These are phyloP conservation scores for Diploptera punctata DNA, from an alignment of 2,888 invertebrate species.

Conservation along the genomic window DNA sequence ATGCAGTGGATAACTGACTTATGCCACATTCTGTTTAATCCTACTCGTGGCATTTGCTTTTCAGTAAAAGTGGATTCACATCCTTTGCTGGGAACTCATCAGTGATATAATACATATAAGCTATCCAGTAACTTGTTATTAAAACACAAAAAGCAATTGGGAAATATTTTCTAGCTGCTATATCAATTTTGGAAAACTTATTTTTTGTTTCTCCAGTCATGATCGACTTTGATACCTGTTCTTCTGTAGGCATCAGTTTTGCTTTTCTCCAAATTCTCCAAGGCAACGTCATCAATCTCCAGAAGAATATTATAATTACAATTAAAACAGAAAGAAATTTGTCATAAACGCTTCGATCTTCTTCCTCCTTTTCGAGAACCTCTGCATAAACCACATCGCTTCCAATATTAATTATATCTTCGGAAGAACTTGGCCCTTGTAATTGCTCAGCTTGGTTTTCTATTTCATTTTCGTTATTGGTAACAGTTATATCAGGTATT, in stretches of 20 bases:
- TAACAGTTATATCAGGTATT: slow-evolving; percentile 8
- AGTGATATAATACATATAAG: slow-evolving; percentile 50
- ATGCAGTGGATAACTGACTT: too few relatives aligned
- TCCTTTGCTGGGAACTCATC: slow-evolving; percentile 45
- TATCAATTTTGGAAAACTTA: slow-evolving; percentile 59
- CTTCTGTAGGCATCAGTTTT: slow-evolving; percentile 44
- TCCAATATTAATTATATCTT: not conserved
- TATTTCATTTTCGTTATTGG: not conserved
- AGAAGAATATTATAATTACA: too few relatives aligned
- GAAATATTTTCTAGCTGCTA: slow-evolving; percentile 61
- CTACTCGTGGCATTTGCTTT: too few relatives aligned
- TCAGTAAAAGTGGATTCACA: not conserved
- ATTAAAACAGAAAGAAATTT: too few relatives aligned
- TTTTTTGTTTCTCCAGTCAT: slow-evolving; percentile 45
- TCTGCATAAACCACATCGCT: slow-evolving; percentile 37
- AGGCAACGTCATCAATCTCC: slow-evolving; percentile 31
- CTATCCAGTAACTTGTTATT: slow-evolving; percentile 58
- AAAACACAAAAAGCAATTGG: slow-evolving; percentile 63
- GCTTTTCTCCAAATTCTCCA: slow-evolving; percentile 39
- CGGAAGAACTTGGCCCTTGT: not conserved
- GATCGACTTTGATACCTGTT: slow-evolving; percentile 43
- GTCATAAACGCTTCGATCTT: too few relatives aligned
- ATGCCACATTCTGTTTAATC: too few relatives aligned
- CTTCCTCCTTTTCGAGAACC: not conserved
- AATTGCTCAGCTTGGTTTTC: not conserved